Conservation (phyloP, 2,888 invertebrate species). For the Leptopilina myrica region DNA sequence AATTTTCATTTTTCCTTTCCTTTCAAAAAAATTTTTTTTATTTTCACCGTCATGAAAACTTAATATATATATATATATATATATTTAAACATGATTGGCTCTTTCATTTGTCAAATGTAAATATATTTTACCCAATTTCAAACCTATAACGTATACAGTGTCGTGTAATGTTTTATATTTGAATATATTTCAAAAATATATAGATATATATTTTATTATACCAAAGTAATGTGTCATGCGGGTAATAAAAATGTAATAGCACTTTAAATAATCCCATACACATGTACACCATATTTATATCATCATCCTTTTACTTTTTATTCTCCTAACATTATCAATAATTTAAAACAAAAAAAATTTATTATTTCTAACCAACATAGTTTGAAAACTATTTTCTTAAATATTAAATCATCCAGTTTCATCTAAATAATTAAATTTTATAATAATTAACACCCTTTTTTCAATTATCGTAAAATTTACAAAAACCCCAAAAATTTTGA, state of each 20-base stretch:
- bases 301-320: slow-evolving; percentile 52
- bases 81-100: too few species aligned
- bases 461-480: too few species aligned
- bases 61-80: too few species aligned
- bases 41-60: too few species aligned
- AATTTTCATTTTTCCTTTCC: background rate
- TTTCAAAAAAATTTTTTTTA: background rate
- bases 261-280: slow-evolving; percentile 66
- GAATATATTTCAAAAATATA: background rate
- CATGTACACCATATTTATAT: slow-evolving; percentile 66
- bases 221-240: slow-evolving; percentile 65
- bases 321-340: background rate
- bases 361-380: too few species aligned
- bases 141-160: slow-evolving; percentile 7
- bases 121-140: slow-evolving; percentile 35
- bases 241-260: slow-evolving; percentile 69
- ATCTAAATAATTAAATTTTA: too few species aligned
- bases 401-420: too few species aligned
- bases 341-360: too few species aligned
- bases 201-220: slow-evolving; percentile 41
- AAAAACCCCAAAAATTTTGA: too few species aligned
- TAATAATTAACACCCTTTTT: too few species aligned
- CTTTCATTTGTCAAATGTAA: background rate
- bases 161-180: background rate
- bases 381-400: too few species aligned